Percentiles rank a stretch among this genome's conserved stretches.
Evolutionary conservation across 1,140 invertebrate species (phyloP).

Genomic region (Drosophila rhopaloa): DNA sequence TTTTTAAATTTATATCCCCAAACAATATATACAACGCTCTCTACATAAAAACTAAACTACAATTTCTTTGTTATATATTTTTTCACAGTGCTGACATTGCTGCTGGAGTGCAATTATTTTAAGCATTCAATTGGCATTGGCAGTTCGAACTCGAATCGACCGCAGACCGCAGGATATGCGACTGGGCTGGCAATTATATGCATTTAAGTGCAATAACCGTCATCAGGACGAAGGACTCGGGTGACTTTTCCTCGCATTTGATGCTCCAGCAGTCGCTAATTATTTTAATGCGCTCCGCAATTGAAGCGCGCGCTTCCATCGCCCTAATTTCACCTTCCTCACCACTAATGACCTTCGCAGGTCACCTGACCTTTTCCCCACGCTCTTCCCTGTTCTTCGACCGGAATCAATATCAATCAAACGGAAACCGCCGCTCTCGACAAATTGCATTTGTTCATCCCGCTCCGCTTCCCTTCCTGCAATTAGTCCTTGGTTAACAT

Average conservation of each 20-base stretch:
- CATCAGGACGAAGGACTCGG: constrained; percentile 56
- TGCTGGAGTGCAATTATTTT: constrained; percentile 71
- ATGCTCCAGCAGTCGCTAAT: constrained; percentile 62
- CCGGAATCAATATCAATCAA: constrained; percentile 81
- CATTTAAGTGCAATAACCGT: constrained; percentile 83
- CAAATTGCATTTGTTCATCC: constrained; percentile 65
- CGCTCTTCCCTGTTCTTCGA: neutral
- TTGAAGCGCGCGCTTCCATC: constrained; percentile 74
- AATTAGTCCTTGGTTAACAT: constrained; percentile 71
- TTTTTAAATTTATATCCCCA: too few species aligned
- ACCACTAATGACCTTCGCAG: constrained; percentile 65
- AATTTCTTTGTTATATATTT: too few species aligned
- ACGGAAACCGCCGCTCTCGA: constrained; percentile 74
- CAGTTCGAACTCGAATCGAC: constrained; percentile 59
- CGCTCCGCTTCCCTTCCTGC: constrained; percentile 29
- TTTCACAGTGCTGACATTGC: constrained; percentile 7
- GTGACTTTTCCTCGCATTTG: constrained; percentile 42
- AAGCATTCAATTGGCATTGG: constrained; percentile 75
- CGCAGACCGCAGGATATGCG: constrained; percentile 74
- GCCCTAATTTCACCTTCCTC: constrained; percentile 65
- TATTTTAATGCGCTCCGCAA: constrained; percentile 73
- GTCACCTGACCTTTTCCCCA: constrained; percentile 39
- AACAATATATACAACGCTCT: too few species aligned
- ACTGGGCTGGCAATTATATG: constrained; percentile 69
- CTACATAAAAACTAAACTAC: too few species aligned